phyloP scores from a whole-genome alignment of 2,888 invertebrate species.

The Salpingus planirostris region DNA sequence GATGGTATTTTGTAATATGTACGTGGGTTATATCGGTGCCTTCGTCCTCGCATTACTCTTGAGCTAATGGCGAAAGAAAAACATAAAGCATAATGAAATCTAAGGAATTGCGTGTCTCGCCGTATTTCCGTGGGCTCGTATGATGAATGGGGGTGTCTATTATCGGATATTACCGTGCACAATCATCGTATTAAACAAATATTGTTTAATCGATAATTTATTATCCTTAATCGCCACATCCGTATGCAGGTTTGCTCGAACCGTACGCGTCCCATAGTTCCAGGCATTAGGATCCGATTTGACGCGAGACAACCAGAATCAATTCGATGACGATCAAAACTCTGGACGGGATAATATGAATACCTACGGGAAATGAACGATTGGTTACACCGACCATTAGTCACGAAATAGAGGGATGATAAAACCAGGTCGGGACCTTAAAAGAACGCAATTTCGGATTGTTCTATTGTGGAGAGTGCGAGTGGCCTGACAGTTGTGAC shows the following conservation, averaged over 20 bases:
- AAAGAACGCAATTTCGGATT: constrained; percentile 13
- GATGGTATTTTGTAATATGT: too few species aligned
- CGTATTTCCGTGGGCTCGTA: constrained; percentile 11
- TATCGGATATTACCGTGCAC: constrained; percentile 8
- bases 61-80: constrained; percentile 11
- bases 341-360: too few species aligned
- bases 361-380: too few species aligned
- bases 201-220: constrained; percentile 10
- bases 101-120: constrained; percentile 15
- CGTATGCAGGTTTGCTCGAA: constrained; percentile 4
- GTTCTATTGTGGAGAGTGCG: constrained; percentile 14
- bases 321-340: constrained; percentile 3
- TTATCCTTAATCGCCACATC: constrained; percentile 4
- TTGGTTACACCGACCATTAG: constrained; percentile 4
- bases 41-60: too few species aligned
- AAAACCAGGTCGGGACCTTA: constrained; percentile 6
- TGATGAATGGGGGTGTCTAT: constrained; percentile 13
- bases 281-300: too few species aligned
- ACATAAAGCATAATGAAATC: constrained; percentile 15
- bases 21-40: too few species aligned
- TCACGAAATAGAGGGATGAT: constrained; percentile 4
- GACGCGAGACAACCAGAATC: too few species aligned
- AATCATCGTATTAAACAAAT: constrained; percentile 9
- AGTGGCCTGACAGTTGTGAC: constrained; percentile 15
- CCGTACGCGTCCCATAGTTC: too few species aligned